These are phyloP conservation scores for Ornithoptera priamus DNA, from an alignment of 2,888 invertebrate species.

Conservation along the genomic window DNA sequence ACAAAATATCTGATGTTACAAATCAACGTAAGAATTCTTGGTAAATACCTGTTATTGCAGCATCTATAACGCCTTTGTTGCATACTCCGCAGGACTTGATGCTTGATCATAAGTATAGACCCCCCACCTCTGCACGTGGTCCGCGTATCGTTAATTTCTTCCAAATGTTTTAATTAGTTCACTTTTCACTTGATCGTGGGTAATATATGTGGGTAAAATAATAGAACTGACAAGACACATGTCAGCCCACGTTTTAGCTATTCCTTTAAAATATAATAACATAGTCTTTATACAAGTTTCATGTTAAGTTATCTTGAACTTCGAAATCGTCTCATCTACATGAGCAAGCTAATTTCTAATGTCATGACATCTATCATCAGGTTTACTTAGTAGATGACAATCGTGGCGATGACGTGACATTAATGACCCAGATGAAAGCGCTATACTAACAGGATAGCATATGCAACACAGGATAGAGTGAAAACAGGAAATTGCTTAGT, in stretches of 20 bases:
- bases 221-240: constrained; percentile 34
- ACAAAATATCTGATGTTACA: background rate
- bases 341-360: constrained; percentile 22
- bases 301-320: constrained; percentile 24
- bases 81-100: background rate
- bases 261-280: constrained; percentile 31
- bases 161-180: constrained; percentile 31
- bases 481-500: background rate
- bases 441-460: background rate
- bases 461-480: too few species aligned
- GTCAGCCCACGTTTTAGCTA: constrained; percentile 34
- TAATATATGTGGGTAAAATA: background rate
- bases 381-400: constrained; percentile 1
- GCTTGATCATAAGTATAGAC: constrained; percentile 30
- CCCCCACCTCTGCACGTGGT: constrained; percentile 16
- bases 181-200: constrained; percentile 31
- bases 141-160: constrained; percentile 31
- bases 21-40: background rate
- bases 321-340: constrained; percentile 4
- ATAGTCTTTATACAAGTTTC: constrained; percentile 35
- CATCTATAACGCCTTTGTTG: background rate
- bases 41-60: background rate
- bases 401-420: constrained; percentile 3
- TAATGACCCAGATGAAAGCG: background rate
- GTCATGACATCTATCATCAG: constrained; percentile 23